These are phyloP conservation scores for Meriones psammophilus DNA, from an alignment of 2,797 vertebrate genomes.

Conservation along the genomic window DNA sequence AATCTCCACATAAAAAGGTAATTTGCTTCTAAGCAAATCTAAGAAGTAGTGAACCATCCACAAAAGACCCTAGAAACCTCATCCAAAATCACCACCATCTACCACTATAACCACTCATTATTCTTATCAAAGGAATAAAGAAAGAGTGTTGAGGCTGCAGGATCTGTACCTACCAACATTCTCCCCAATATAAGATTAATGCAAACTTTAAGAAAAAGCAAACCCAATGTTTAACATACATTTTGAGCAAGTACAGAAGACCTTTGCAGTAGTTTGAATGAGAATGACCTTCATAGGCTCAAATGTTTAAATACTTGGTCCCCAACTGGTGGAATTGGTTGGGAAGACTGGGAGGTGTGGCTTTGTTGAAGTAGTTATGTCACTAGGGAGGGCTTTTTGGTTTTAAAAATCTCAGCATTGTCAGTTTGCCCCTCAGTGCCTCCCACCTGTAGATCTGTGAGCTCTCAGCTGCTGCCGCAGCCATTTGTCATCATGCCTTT, in stretches of 20 bases:
- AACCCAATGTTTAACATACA: not conserved
- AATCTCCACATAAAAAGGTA: not conserved
- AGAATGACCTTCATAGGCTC: not conserved
- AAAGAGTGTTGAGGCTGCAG: not conserved
- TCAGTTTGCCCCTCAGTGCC: not conserved
- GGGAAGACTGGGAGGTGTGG: not conserved
- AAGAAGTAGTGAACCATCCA: not conserved
- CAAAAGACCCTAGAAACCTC: not conserved
- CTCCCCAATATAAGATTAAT: constrained; percentile 26
- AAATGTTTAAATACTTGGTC: not conserved
- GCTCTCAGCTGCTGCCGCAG: not conserved
- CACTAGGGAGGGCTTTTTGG: not conserved
- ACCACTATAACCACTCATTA: not conserved
- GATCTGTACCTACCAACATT: not conserved
- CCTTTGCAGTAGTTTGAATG: not conserved
- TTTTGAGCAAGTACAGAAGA: not conserved
- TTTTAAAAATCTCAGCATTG: not conserved
- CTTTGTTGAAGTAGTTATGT: not conserved
- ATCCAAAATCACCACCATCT: not conserved
- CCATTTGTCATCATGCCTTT: too few species aligned
- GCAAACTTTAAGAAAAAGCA: not conserved
- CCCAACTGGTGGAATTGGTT: not conserved
- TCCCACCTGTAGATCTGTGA: not conserved
- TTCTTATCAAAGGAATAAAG: not conserved
- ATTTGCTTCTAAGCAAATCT: constrained; percentile 18